Percentiles rank a stretch among this genome's conserved stretches.
Conservation (phyloP, 2,888 invertebrate species). For the Cordylochernes scorpioides region DNA sequence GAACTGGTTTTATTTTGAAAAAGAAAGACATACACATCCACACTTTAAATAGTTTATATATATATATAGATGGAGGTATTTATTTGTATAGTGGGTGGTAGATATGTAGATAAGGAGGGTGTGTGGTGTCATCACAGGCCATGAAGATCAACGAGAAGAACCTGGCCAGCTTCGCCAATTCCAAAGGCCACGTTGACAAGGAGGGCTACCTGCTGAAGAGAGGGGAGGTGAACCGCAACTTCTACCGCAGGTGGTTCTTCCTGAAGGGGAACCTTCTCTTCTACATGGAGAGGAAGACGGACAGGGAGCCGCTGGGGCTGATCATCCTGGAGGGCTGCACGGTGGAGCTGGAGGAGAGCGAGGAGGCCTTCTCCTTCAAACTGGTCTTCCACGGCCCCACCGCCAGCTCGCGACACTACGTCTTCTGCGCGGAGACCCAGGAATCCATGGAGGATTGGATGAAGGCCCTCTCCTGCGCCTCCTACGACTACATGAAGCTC, state of each 20-base stretch:
- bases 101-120: no score
- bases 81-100: no score
- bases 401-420: slow-evolving; percentile 48
- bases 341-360: slow-evolving; percentile 34
- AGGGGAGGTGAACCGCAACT: slow-evolving; percentile 61
- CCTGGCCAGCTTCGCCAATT: slow-evolving; percentile 57
- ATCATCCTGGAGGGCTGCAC: slow-evolving; percentile 82
- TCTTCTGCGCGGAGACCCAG: slow-evolving; percentile 49
- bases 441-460: slow-evolving; percentile 82
- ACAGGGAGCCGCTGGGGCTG: slow-evolving; percentile 72
- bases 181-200: slow-evolving; percentile 59
- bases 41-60: no score
- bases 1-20: no score
- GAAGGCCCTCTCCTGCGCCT: slow-evolving; percentile 75
- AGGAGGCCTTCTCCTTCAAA: slow-evolving; percentile 16
- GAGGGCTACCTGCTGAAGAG: slow-evolving; percentile 75
- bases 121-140: no score
- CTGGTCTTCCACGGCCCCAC: slow-evolving; percentile 58
- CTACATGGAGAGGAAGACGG: slow-evolving; percentile 72
- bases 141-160: slow-evolving; percentile 95
- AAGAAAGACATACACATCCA: no score
- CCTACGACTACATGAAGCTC: slow-evolving; percentile 81
- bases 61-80: no score
- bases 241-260: slow-evolving; percentile 70
- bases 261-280: slow-evolving; percentile 80